Percentiles rank a stretch among this genome's conserved stretches.
phyloP scores from a whole-genome alignment of 2,888 invertebrate genomes.

The Aspidapion aeneum region DNA sequence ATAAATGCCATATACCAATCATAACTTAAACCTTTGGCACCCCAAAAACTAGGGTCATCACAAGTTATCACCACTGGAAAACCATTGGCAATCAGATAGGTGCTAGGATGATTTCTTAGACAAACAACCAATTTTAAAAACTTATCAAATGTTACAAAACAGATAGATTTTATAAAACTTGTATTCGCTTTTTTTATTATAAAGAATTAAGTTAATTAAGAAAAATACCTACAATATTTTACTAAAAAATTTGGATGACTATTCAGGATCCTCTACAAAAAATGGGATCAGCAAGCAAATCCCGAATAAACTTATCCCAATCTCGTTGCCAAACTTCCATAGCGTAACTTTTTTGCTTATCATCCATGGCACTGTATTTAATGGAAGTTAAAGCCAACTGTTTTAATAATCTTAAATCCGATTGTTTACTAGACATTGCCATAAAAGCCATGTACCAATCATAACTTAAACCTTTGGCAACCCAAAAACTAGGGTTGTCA shows the following conservation, averaged over 20 bases:
- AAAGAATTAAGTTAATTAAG: too few species aligned
- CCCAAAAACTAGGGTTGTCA: slow-evolving; percentile 76
- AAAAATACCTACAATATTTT: too few species aligned
- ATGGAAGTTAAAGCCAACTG: slow-evolving; percentile 72
- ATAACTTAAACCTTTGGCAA: slow-evolving; percentile 65
- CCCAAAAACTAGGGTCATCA: slow-evolving; percentile 76
- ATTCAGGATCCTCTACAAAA: background rate
- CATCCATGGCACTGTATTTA: slow-evolving; percentile 59
- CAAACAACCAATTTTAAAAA: slow-evolving; percentile 65
- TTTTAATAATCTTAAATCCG: slow-evolving; percentile 68
- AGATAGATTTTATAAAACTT: too few species aligned
- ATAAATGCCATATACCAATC: slow-evolving; percentile 78
- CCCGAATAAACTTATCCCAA: slow-evolving; percentile 59
- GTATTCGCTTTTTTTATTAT: too few species aligned
- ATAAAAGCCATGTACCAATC: slow-evolving; percentile 78
- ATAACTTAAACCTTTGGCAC: slow-evolving; percentile 65
- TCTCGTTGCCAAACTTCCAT: slow-evolving; percentile 51
- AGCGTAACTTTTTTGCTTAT: slow-evolving; percentile 50
- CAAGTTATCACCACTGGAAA: slow-evolving; percentile 70
- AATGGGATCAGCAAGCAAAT: background rate
- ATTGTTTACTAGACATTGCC: slow-evolving; percentile 63
- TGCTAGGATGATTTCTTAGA: slow-evolving; percentile 71
- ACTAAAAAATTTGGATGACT: too few species aligned
- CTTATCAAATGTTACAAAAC: slow-evolving; percentile 68
- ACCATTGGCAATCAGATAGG: slow-evolving; percentile 68